Conservation (phyloP, 92 coral and sea anemone genomes). For the Blastomussa wellsi region DNA sequence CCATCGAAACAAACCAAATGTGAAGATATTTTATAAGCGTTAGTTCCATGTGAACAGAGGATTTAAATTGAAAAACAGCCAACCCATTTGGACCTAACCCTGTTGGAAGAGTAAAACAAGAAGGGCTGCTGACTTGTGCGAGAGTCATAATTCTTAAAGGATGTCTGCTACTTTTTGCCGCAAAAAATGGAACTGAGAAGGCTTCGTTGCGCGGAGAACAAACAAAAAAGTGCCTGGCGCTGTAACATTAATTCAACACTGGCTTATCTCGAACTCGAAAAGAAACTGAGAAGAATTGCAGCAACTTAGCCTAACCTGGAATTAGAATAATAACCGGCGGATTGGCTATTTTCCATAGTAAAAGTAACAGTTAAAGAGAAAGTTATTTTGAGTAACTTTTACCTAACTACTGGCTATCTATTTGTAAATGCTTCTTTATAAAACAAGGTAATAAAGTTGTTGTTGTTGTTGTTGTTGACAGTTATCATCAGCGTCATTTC, state of each 20-base stretch:
- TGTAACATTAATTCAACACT: too few species aligned
- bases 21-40: not conserved
- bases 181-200: too few species aligned
- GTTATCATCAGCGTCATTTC: too few species aligned
- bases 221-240: too few species aligned
- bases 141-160: not conserved
- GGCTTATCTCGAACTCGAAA: not conserved
- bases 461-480: too few species aligned
- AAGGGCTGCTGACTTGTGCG: not conserved
- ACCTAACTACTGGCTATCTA: too few species aligned
- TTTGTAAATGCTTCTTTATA: too few species aligned
- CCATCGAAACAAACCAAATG: not conserved
- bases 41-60: not conserved
- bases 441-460: too few species aligned
- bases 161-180: not conserved
- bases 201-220: too few species aligned
- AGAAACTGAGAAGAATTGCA: not conserved
- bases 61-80: not conserved
- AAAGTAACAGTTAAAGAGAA: too few species aligned
- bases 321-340: not conserved
- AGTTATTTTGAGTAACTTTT: too few species aligned
- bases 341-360: not conserved
- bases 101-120: not conserved
- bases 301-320: not conserved
- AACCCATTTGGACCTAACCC: not conserved